Conservation (phyloP, 2,797 vertebrate genomes). For the Spizella passerina region DNA sequence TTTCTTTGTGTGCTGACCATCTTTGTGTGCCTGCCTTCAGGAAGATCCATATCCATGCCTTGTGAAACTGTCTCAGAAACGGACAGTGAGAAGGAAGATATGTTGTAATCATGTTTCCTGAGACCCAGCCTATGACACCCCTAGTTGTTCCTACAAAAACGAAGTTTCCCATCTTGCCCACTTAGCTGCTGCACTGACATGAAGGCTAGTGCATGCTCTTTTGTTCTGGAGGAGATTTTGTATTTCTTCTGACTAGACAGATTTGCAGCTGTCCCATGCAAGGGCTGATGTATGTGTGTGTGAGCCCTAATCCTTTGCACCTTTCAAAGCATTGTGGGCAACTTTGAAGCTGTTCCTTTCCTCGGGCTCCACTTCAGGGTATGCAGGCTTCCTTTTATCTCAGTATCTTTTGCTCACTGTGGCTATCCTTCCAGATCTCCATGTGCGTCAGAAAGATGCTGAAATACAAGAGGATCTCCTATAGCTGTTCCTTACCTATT, state of each 20-base stretch:
- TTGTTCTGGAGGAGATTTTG: not conserved
- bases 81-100: not conserved
- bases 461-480: not conserved
- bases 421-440: not conserved
- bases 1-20: not conserved
- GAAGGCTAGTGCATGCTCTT: not conserved
- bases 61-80: not conserved
- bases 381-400: not conserved
- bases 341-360: not conserved
- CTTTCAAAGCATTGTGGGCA: not conserved
- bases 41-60: not conserved
- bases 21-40: not conserved
- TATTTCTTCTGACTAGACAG: not conserved
- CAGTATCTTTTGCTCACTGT: not conserved
- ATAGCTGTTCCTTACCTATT: not conserved
- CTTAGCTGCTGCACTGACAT: not conserved
- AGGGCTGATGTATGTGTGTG: not conserved
- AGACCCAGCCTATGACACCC: not conserved
- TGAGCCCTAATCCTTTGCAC: not conserved
- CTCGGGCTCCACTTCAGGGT: not conserved
- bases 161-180: not conserved
- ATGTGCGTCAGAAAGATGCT: not conserved
- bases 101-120: not conserved
- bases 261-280: not conserved
- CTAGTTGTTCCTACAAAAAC: not conserved